Evolutionary conservation across 2,113 vertebrate genomes (phyloP).

Genomic region (Hippopotamus amphibius): DNA sequence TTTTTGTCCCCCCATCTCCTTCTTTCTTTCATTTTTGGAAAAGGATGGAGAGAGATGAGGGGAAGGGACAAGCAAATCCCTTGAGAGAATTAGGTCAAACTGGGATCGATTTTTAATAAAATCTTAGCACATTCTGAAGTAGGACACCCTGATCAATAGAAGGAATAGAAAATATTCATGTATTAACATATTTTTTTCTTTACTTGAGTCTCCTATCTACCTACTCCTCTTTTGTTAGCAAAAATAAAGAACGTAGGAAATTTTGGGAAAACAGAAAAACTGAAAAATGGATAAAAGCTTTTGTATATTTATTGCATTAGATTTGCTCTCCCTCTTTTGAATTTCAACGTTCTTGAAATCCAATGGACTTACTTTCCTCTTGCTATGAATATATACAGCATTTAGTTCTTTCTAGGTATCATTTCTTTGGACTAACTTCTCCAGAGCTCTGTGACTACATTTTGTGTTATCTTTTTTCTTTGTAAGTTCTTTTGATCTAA

Average conservation of each 20-base stretch:
- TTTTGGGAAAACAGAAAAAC: slow-evolving; percentile 21
- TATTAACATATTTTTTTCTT: slow-evolving; percentile 23
- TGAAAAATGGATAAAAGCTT: not conserved
- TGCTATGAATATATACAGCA: not conserved
- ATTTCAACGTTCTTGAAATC: slow-evolving; percentile 19
- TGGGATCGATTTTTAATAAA: not conserved
- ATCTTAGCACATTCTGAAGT: slow-evolving; percentile 38
- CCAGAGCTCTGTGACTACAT: not conserved
- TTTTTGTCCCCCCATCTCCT: not conserved
- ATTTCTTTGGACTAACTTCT: slow-evolving; percentile 1
- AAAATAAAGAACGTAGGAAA: slow-evolving; percentile 24
- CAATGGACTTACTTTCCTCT: not conserved
- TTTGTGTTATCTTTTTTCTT: slow-evolving; percentile 30
- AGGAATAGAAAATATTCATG: slow-evolving; percentile 20
- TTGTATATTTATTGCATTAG: slow-evolving; percentile 22
- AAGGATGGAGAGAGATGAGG: not conserved
- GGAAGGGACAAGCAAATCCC: not conserved
- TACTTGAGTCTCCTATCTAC: not conserved
- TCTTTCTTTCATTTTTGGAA: slow-evolving; percentile 41
- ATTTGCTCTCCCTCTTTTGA: not conserved
- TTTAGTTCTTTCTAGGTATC: slow-evolving; percentile 4
- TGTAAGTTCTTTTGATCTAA: slow-evolving; percentile 17
- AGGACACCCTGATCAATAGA: not conserved
- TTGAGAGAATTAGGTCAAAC: slow-evolving; percentile 44
- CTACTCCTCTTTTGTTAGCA: not conserved